Conservation (phyloP, 2,797 vertebrate genomes). For the Silurus lanzhouensis region DNA sequence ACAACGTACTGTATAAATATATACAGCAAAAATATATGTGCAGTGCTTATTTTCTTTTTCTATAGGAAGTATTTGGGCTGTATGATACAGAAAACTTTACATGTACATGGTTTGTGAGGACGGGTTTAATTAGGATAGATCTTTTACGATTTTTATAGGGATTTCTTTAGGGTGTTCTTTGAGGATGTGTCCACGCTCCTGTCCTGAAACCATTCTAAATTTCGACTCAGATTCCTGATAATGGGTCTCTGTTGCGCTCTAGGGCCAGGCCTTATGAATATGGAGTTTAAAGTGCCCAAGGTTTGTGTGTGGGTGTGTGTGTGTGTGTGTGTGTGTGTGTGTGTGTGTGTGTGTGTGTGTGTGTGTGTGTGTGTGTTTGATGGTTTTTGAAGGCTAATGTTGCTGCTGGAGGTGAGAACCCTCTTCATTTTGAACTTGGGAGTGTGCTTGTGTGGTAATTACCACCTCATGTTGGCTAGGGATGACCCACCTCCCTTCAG, state of each 20-base stretch:
- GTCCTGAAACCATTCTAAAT: conserved; percentile 68
- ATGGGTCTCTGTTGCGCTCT: conserved; percentile 62
- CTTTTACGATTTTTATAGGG: conserved; percentile 27
- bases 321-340: conserved; percentile 37
- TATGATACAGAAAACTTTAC: neutral
- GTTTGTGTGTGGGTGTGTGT: neutral
- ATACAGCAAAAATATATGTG: neutral
- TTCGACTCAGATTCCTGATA: conserved; percentile 61
- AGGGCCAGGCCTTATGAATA: conserved; percentile 73
- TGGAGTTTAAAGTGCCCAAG: conserved; percentile 72
- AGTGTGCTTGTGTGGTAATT: conserved; percentile 53
- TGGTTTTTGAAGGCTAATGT: conserved; percentile 53
- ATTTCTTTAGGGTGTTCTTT: conserved; percentile 37
- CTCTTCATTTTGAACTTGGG: conserved; percentile 53
- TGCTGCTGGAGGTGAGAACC: conserved; percentile 49
- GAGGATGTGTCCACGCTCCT: conserved; percentile 52
- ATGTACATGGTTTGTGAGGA: neutral
- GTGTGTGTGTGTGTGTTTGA: conserved; percentile 36
- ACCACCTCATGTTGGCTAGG: conserved; percentile 50
- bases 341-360: conserved; percentile 3
- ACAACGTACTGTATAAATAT: neutral
- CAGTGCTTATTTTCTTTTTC: neutral
- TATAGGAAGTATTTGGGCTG: neutral
- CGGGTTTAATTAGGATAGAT: conserved; percentile 17
- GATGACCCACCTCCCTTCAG: conserved; percentile 40